These are phyloP conservation scores for Gila robusta DNA, from an alignment of 2,797 vertebrate genomes.

Conservation along the genomic window DNA sequence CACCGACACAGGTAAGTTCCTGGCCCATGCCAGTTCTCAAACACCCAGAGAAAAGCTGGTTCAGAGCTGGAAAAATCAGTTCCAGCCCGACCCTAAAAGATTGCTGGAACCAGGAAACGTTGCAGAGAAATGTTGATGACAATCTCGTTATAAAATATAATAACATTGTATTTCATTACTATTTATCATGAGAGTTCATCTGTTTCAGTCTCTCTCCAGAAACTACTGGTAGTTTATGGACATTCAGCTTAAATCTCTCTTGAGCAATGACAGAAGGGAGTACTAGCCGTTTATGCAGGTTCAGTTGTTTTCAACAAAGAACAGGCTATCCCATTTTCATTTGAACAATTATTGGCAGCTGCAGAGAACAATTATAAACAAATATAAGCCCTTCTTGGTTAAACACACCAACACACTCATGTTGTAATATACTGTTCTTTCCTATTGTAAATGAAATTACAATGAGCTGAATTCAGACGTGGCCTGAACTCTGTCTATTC, in stretches of 20 bases:
- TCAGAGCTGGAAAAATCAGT: too few species aligned
- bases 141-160: too few species aligned
- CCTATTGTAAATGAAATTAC: background rate
- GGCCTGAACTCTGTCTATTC: background rate
- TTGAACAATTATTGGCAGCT: background rate
- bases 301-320: background rate
- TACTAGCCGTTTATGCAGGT: background rate
- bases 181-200: too few species aligned
- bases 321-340: background rate
- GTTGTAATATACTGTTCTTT: background rate
- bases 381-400: background rate
- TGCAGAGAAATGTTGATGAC: too few species aligned
- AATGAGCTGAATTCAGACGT: background rate
- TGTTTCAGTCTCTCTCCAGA: too few species aligned
- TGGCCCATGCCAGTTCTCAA: too few species aligned
- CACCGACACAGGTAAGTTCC: too few species aligned
- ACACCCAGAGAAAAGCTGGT: too few species aligned
- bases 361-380: background rate
- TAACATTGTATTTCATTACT: too few species aligned
- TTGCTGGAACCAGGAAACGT: too few species aligned
- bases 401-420: background rate
- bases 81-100: too few species aligned
- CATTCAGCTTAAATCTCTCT: too few species aligned
- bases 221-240: background rate
- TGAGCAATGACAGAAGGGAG: background rate